phyloP scores from a whole-genome alignment of 2,888 invertebrate genomes.

The Tinea pellionella region DNA sequence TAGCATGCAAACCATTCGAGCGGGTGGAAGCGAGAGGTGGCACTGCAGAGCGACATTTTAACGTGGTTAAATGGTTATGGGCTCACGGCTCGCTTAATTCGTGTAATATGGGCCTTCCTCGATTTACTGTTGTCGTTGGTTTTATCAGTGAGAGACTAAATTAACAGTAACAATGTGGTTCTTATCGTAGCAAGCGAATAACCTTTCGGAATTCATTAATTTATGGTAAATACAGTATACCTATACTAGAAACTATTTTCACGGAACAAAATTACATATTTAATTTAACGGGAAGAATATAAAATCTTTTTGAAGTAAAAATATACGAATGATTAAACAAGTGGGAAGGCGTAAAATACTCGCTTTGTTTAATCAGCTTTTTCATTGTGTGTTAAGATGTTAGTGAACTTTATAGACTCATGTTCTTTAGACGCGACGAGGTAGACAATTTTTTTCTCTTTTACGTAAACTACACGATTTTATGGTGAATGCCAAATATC shows the following conservation, averaged over 20 bases:
- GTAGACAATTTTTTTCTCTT: too few species aligned
- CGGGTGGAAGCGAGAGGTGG: conserved; percentile 14
- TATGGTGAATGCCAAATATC: too few species aligned
- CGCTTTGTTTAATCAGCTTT: not conserved
- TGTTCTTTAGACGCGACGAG: not conserved
- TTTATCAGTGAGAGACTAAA: not conserved
- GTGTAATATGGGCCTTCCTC: conserved; percentile 24
- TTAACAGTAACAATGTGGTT: conserved; percentile 5
- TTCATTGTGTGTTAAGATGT: not conserved
- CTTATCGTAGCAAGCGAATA: not conserved
- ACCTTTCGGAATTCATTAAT: not conserved
- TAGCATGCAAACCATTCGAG: not conserved
- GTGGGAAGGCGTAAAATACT: not conserved
- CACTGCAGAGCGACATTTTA: conserved; percentile 29
- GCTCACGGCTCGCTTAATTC: conserved; percentile 42
- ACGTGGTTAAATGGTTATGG: conserved; percentile 35
- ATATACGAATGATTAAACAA: not conserved
- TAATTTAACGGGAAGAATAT: too few species aligned
- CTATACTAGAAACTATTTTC: not conserved
- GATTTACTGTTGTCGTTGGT: conserved; percentile 27
- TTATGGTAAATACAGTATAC: not conserved
- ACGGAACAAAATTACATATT: not conserved
- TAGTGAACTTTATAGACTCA: not conserved
- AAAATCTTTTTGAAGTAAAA: not conserved
- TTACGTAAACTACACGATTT: too few species aligned